These are phyloP conservation scores for Eriosoma lanigerum DNA, from an alignment of 1,140 invertebrate genomes.

Conservation along the genomic window DNA sequence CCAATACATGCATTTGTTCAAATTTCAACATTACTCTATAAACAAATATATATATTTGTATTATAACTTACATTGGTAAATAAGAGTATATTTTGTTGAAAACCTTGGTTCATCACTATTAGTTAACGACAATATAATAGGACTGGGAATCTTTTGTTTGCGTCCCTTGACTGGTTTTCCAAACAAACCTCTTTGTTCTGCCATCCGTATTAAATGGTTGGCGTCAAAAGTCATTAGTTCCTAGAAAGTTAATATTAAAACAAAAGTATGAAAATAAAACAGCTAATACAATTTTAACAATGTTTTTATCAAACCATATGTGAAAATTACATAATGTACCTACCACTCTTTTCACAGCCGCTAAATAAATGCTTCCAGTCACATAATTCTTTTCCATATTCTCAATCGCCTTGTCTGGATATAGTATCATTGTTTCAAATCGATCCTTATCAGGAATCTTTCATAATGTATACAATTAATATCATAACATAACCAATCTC, in stretches of 20 bases:
- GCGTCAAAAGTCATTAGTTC: conserved; percentile 45
- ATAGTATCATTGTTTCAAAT: conserved; percentile 38
- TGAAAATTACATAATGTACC: neutral
- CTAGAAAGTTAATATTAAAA: neutral
- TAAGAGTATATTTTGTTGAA: neutral
- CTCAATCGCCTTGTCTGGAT: conserved; percentile 30
- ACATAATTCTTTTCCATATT: conserved; percentile 29
- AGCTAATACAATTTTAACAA: neutral
- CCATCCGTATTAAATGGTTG: conserved; percentile 41
- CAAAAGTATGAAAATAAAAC: no score
- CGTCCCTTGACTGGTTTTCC: conserved; percentile 35
- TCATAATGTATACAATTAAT: neutral
- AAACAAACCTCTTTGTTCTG: conserved; percentile 32
- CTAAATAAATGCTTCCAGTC: conserved; percentile 41
- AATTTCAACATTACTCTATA: conserved; percentile 32
- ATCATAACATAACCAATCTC: neutral
- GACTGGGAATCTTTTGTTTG: conserved; percentile 27
- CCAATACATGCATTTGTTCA: conserved; percentile 34
- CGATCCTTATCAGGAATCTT: conserved; percentile 42
- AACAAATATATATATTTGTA: neutral
- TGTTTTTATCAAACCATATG: no score
- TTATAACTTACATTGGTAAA: no score
- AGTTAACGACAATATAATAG: conserved; percentile 18
- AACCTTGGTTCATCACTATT: conserved; percentile 33
- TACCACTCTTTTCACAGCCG: conserved; percentile 38